These are phyloP conservation scores for Caenorhabditis sulstoni DNA, from an alignment of 2,888 invertebrate genomes.

Conservation along the genomic window DNA sequence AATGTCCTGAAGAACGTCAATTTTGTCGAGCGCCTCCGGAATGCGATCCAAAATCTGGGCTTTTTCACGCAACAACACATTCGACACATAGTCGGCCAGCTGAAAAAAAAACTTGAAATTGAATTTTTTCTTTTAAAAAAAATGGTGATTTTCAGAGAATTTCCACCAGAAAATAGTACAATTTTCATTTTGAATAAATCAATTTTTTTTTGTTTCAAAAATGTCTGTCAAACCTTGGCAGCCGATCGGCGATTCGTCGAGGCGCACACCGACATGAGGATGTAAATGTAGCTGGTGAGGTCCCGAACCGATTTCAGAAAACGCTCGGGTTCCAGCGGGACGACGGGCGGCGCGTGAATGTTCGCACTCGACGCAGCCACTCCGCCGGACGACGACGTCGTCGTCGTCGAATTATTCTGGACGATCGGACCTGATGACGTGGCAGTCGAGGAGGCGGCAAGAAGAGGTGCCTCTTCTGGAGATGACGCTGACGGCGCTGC, in stretches of 20 bases:
- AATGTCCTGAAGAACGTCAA: conserved; percentile 33
- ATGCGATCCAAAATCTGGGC: conserved; percentile 22
- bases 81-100: conserved; percentile 30
- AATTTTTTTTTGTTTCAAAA: neutral
- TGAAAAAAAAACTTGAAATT: conserved; percentile 32
- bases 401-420: no score
- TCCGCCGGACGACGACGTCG: no score
- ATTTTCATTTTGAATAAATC: no score
- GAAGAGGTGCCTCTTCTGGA: neutral
- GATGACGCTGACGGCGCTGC: no score
- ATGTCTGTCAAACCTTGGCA: conserved; percentile 7
- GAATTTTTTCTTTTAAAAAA: conserved; percentile 18
- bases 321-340: conserved; percentile 21
- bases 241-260: conserved; percentile 50
- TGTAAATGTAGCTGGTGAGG: conserved; percentile 35
- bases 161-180: no score
- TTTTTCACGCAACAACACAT: conserved; percentile 30
- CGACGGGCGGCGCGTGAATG: conserved; percentile 9
- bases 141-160: neutral
- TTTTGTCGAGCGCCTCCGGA: conserved; percentile 24
- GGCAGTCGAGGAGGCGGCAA: no score
- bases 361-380: no score
- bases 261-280: conserved; percentile 30
- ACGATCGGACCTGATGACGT: no score
- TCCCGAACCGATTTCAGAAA: conserved; percentile 19